phyloP scores from a whole-genome alignment of 2,797 vertebrate species.

The Anguilla marmorata region DNA sequence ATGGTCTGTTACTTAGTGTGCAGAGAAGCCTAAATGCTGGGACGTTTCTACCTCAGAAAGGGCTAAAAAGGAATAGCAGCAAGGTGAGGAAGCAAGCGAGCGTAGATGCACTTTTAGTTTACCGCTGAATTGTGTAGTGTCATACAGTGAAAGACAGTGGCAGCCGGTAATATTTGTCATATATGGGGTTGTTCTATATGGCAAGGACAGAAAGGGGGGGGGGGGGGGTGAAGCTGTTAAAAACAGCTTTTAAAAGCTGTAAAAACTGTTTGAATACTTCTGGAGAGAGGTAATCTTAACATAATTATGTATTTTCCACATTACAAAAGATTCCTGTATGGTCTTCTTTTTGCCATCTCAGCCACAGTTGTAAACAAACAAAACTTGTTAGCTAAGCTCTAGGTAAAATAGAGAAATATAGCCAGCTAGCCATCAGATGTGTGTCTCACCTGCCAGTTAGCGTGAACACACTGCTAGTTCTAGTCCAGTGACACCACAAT shows the following conservation, averaged over 20 bases:
- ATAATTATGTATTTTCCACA: no score
- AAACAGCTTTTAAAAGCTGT: neutral
- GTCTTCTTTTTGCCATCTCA: no score
- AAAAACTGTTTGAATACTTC: neutral
- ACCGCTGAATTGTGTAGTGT: neutral
- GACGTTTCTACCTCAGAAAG: constrained; percentile 45
- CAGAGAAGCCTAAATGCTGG: constrained; percentile 14
- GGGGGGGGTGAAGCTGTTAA: neutral
- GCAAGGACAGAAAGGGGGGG: no score
- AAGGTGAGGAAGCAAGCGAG: neutral
- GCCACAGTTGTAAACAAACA: no score
- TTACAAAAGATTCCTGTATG: no score
- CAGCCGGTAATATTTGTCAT: neutral
- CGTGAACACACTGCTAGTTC: no score
- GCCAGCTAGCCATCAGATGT: no score
- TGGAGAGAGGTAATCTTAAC: neutral
- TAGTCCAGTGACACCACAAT: no score
- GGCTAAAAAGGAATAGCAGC: constrained; percentile 62
- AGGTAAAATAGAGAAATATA: no score
- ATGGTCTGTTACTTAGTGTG: constrained; percentile 48
- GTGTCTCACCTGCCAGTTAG: no score
- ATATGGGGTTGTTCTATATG: no score
- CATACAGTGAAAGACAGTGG: neutral
- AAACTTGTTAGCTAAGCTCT: no score
- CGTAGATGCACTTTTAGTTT: neutral